Base-by-base conservation (phyloP, 2,797 vertebrate genomes). In the Periophthalmus magnuspinnatus region DNA sequence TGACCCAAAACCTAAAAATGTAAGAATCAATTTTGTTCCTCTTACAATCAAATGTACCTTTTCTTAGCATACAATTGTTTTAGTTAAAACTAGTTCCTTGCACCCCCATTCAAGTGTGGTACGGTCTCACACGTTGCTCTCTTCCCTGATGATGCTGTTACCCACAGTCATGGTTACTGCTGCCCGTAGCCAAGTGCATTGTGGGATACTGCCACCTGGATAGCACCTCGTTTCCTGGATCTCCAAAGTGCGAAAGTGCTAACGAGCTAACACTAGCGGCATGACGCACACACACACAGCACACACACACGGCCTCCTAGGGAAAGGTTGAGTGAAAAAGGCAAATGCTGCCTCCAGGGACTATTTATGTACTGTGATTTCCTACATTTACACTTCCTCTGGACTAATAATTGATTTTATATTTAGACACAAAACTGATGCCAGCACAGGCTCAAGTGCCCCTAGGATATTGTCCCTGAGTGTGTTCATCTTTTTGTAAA, bases 201-300 rank as follows among this genome's bases (percentile, higher is more conserved):
- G 69, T 86, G 85, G 81, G 83, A 85, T 74, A 63, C 61, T 89
- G 84, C 89, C 92, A 92, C 91, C 91, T 90, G 86, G 81, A 87
- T 89, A 76, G 78, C 91, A 88, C 88, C 88, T 89, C 78, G 84
- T 89, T 88, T 91, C 89, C 81, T 89, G 83, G 87, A 86, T 85
- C 76, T 63, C 57, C 79, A 68, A 86, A 91, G 93, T 92, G 93
- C 85, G 90, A 94, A 93, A 77, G 80, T 19, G 91, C 86, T 93
- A 93, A 93, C 90, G 86, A 93, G 91, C 87, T 92, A 93, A 69
- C 61, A 1, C 7, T 68, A 73, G 74, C 45, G 59, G 61, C 41
- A 41, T 67, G 65, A 45, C 17, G 9, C 56, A 59, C 65, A 38
- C 77, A 80, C 69, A 70, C 69, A 71, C 45, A 68, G 28, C 54